Base-by-base conservation (phyloP, 2,797 vertebrate species). In the Microhierax caerulescens region DNA sequence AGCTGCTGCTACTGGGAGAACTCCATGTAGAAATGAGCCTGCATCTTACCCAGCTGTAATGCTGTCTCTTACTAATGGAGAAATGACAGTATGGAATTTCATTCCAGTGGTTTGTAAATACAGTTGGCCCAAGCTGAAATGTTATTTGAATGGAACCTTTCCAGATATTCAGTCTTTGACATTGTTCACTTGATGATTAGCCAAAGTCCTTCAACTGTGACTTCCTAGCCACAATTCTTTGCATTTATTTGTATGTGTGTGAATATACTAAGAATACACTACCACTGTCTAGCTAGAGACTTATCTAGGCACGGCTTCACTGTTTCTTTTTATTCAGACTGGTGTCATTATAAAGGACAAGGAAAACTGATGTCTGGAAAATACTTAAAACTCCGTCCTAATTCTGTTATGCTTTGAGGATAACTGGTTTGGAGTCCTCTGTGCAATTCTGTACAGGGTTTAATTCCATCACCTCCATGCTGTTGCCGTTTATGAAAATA, bases 161-260 rank as follows among this genome's bases (percentile, higher is more conserved):
- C 97, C 98, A 98, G 93, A 95, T 82, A 59, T 95, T 95, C 91
- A 97, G 77, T 97, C 97, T 98, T 98, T 98, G 97, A 98, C 98
- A 95, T 97, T 96, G 95, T 94, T 97, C 93, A 95, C 95, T 97
- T 96, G 93, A 95, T 96, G 95, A 96, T 77, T 64, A 88, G 93
- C 93, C 98, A 98, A 97, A 93, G 97, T 94, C 81, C 90, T 96
- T 97, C 97, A 97, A 97, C 97, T 98, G 97, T 96, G 90, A 96
- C 85, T 87, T 93, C 28, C 53, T 69, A 91, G 79, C 79, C 74
- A 85, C 89, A 86, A 83, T 89, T 85, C 88, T 95, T 96, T 90
- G 32, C 32, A 28, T 88, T 92, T 78, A 57, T 48, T 57, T 12
- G 11, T 51, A 8, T 13, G 8, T 60, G 30, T 63, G 36, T 54